Percentiles rank a stretch among this genome's conserved stretches.
Evolutionary conservation across 2,797 vertebrate genomes (phyloP).

Genomic region (Mus spretus): DNA sequence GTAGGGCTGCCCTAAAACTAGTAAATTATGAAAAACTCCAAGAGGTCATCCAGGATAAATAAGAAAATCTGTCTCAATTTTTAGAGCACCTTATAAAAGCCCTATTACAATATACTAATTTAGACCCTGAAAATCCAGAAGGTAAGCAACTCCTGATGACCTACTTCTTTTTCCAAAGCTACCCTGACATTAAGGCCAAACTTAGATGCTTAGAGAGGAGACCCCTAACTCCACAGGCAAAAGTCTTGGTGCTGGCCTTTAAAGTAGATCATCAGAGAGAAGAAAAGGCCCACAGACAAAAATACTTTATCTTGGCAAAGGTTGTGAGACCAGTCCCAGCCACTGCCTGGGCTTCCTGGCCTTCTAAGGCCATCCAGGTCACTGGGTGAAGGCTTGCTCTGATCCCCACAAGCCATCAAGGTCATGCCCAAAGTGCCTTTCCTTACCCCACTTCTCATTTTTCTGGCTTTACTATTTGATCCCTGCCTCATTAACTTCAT

Average conservation of each 20-base stretch:
- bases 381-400: not conserved
- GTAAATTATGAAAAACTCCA: not conserved
- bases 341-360: not conserved
- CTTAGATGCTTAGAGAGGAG: not conserved
- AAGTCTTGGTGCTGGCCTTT: not conserved
- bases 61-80: not conserved
- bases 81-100: not conserved
- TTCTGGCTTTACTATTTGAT: not conserved
- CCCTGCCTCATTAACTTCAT: not conserved
- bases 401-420: not conserved
- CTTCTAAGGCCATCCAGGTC: not conserved
- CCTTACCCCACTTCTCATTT: too few species aligned
- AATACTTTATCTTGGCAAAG: not conserved
- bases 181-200: not conserved
- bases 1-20: not conserved
- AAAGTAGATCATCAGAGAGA: not conserved
- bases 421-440: not conserved
- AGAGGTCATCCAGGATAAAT: not conserved
- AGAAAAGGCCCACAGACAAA: not conserved
- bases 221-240: not conserved
- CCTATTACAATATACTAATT: not conserved
- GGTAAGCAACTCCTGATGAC: not conserved
- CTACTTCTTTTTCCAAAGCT: not conserved
- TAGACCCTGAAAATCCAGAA: not conserved
- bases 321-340: not conserved